A percentile compares a stretch with the other conserved stretches of the same genome.
phyloP scores from a whole-genome alignment of 2,797 vertebrate genomes.

The Myiotriccus ornatus region DNA sequence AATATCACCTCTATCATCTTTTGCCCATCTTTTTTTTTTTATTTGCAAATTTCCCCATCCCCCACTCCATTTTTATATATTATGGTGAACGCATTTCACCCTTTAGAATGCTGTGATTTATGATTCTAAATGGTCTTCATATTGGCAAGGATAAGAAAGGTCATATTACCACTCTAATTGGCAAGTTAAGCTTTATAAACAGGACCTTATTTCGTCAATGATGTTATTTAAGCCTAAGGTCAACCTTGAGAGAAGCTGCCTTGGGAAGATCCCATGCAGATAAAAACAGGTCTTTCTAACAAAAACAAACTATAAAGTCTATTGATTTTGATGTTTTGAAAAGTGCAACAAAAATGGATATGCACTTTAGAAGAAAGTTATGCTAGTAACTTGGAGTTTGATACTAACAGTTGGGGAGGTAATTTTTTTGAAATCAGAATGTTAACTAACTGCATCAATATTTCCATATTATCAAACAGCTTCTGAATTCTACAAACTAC shows the following conservation, averaged over 20 bases:
- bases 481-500: background rate
- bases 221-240: slow-evolving; percentile 55
- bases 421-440: background rate
- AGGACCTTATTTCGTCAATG: background rate
- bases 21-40: background rate
- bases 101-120: background rate
- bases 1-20: background rate
- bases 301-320: background rate
- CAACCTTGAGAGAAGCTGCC: background rate
- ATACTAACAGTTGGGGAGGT: background rate
- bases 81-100: background rate
- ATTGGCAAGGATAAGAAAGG: slow-evolving; percentile 1
- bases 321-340: background rate
- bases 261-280: background rate
- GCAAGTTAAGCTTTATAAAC: background rate
- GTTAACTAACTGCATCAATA: background rate
- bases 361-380: background rate
- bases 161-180: background rate
- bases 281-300: background rate
- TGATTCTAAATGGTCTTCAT: background rate
- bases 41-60: background rate
- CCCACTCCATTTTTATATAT: background rate
- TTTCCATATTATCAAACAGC: background rate
- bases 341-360: background rate
- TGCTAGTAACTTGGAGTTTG: background rate